A percentile compares a stretch with the other conserved stretches of the same genome.
Conservation (phyloP, 2,113 vertebrate genomes). For the Tragelaphus strepsiceros region DNA sequence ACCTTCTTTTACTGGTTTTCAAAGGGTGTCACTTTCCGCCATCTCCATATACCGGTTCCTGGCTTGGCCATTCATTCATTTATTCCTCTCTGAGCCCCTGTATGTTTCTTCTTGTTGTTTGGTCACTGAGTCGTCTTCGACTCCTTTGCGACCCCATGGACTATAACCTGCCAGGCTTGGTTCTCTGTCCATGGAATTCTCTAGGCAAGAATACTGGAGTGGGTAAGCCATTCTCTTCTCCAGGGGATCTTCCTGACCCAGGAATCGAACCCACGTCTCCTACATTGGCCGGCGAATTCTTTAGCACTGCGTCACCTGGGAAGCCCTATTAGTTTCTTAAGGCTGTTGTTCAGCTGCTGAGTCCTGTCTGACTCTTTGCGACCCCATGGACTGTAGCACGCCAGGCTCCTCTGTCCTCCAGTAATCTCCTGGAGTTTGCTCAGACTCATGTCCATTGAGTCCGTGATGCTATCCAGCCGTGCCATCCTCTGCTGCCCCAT, state of each 20-base stretch:
- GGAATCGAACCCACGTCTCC: neutral
- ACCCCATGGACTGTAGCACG: rapidly evolving
- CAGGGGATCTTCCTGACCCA: neutral
- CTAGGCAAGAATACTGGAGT: neutral
- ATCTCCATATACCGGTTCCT: rapidly evolving
- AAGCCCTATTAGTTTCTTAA: neutral
- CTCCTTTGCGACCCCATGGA: neutral
- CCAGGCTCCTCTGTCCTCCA: neutral
- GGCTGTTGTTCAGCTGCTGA: neutral
- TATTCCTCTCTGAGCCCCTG: neutral
- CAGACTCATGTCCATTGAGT: rapidly evolving
- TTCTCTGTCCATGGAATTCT: neutral
- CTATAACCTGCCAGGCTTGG: neutral
- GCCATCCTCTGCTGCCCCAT: neutral
- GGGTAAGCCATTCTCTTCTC: neutral
- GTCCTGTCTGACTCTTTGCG: neutral
- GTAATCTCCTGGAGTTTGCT: neutral
- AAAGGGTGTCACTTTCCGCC: rapidly evolving
- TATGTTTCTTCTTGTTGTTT: neutral
- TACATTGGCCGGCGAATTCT: neutral
- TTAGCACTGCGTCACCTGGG: rapidly evolving
- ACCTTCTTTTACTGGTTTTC: neutral
- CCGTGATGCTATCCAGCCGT: rapidly evolving
- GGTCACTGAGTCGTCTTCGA: rapidly evolving
- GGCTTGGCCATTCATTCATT: neutral